Conservation (phyloP, 2,797 vertebrate species). For the Pipistrellus pygmaeus region DNA sequence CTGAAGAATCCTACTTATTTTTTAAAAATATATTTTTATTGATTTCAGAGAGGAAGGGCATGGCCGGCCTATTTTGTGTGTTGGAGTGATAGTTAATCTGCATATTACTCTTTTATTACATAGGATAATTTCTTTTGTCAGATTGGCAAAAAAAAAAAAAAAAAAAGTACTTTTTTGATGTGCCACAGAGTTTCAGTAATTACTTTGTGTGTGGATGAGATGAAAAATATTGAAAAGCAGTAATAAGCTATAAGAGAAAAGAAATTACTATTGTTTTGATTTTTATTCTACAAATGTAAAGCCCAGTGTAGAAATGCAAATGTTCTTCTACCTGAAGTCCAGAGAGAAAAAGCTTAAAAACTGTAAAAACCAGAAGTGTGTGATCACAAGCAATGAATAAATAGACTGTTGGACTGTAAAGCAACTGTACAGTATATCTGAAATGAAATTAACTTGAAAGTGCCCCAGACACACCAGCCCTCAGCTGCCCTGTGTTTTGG, state of each 20-base stretch:
- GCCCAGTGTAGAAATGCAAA: slow-evolving; percentile 38
- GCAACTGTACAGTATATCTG: slow-evolving; percentile 25
- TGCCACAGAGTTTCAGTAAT: neutral
- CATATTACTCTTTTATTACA: no score
- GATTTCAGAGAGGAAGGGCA: no score
- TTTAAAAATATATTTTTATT: no score
- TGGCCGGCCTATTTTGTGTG: no score
- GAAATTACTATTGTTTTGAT: slow-evolving; percentile 80
- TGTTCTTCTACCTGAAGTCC: neutral
- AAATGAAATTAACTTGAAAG: slow-evolving; percentile 52
- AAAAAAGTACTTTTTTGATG: neutral
- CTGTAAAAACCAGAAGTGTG: slow-evolving; percentile 44
- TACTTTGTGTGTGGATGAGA: neutral
- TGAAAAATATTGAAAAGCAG: neutral
- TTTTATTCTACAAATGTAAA: slow-evolving; percentile 74
- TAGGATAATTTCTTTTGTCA: neutral
- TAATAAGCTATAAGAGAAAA: slow-evolving; percentile 75
- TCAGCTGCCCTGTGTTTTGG: neutral
- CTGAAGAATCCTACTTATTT: neutral
- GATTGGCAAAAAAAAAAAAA: neutral
- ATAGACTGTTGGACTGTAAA: slow-evolving; percentile 21
- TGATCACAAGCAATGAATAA: slow-evolving; percentile 49
- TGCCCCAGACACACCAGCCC: neutral
- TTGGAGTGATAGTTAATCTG: no score
- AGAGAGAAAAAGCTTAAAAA: slow-evolving; percentile 53